Conservation (phyloP, 2,113 vertebrate species). For the Cryptotis parvus region DNA sequence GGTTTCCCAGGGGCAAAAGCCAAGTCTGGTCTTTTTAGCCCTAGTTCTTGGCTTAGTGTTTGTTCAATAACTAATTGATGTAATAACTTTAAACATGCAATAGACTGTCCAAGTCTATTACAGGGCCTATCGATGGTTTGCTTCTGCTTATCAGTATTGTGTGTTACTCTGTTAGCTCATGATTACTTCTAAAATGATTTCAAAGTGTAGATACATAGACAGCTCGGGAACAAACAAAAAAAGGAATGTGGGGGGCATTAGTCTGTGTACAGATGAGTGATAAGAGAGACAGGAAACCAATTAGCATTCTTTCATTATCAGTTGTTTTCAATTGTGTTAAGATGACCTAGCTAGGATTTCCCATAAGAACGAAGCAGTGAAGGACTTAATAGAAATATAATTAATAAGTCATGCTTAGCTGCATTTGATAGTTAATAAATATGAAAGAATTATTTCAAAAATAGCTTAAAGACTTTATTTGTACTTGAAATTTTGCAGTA, state of each 20-base stretch:
- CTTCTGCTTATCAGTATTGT: not conserved
- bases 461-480: not conserved
- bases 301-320: constrained; percentile 76
- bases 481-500: constrained; percentile 8
- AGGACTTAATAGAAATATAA: constrained; percentile 14
- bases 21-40: constrained; percentile 37
- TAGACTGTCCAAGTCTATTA: not conserved
- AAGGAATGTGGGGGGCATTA: constrained; percentile 65
- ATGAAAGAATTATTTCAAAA: constrained; percentile 33
- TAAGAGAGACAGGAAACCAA: constrained; percentile 71
- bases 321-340: constrained; percentile 70
- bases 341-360: constrained; percentile 72
- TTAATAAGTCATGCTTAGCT: not conserved
- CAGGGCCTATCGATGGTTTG: not conserved
- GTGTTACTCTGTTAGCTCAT: constrained; percentile 11
- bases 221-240: constrained; percentile 42
- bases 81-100: not conserved
- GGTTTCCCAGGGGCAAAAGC: constrained; percentile 28
- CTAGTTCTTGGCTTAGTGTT: not conserved
- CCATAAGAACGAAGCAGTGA: constrained; percentile 47
- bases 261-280: constrained; percentile 56
- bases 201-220: constrained; percentile 26
- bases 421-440: not conserved
- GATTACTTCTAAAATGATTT: not conserved
- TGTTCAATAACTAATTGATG: constrained; percentile 42